Conservation (phyloP, 2,797 vertebrate species). For the Macroramphosus scolopax region DNA sequence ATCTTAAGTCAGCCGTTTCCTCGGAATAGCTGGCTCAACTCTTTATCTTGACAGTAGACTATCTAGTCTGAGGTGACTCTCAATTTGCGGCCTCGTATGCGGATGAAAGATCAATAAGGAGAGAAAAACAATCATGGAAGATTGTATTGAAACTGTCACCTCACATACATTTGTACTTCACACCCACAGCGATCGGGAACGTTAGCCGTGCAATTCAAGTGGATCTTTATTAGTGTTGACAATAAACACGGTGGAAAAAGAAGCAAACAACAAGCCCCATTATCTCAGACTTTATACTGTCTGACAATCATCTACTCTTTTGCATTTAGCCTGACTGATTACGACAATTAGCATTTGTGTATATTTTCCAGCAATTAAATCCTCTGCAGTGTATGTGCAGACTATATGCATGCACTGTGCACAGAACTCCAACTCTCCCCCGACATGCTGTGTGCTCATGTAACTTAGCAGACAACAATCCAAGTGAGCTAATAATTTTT, state of each 20-base stretch:
- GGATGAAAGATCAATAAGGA: slow-evolving; percentile 34
- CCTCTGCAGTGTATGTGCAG: slow-evolving; percentile 7
- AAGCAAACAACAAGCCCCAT: slow-evolving; percentile 28
- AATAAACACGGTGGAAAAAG: slow-evolving; percentile 35
- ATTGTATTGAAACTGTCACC: slow-evolving; percentile 23
- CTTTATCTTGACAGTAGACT: slow-evolving; percentile 25
- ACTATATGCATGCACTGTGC: slow-evolving; percentile 22
- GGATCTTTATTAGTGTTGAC: slow-evolving; percentile 29
- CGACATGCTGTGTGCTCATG: slow-evolving; percentile 41
- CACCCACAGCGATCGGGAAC: slow-evolving; percentile 7
- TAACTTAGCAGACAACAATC: slow-evolving; percentile 59
- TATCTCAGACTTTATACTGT: slow-evolving; percentile 20
- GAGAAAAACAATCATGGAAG: slow-evolving; percentile 19
- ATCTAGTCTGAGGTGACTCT: slow-evolving; percentile 6
- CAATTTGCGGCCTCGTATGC: slow-evolving; percentile 15
- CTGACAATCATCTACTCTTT: slow-evolving; percentile 13
- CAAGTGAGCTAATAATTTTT: slow-evolving; percentile 68
- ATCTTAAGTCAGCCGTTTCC: slow-evolving; percentile 38
- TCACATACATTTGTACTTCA: slow-evolving; percentile 18
- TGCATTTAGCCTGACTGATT: slow-evolving; percentile 20
- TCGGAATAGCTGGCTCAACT: slow-evolving; percentile 26
- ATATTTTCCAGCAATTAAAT: slow-evolving; percentile 21
- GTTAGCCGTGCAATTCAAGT: slow-evolving; percentile 21
- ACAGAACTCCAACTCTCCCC: slow-evolving; percentile 21
- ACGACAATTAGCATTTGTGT: slow-evolving; percentile 19